Evolutionary conservation across 2,888 invertebrate genomes (phyloP).

Genomic region (Melinopterus prodromus): DNA sequence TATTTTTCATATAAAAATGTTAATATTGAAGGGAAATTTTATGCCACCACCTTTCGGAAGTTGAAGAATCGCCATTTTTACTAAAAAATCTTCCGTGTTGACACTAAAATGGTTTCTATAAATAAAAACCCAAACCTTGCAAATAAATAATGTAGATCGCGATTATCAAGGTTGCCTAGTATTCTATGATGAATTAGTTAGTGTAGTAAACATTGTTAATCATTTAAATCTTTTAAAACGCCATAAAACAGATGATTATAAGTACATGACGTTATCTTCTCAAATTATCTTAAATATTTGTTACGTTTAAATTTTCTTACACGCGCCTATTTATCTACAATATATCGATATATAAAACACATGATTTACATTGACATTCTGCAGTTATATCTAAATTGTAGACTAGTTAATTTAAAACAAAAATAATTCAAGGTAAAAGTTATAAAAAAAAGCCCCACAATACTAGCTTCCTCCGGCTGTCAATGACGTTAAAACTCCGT

Average conservation of each 20-base stretch:
- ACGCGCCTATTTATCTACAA: background rate
- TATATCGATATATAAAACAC: no score
- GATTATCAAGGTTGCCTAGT: background rate
- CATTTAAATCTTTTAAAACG: background rate
- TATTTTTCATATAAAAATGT: no score
- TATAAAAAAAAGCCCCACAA: background rate
- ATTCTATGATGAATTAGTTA: background rate
- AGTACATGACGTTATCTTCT: background rate
- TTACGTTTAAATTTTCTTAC: background rate
- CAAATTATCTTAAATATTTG: slow-evolving; percentile 4
- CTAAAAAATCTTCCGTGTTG: background rate
- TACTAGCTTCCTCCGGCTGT: background rate
- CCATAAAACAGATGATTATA: background rate
- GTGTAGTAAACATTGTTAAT: background rate
- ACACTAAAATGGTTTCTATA: background rate
- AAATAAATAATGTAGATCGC: background rate
- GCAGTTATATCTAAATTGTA: no score
- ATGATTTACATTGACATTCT: background rate
- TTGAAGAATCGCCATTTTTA: no score
- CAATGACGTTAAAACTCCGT: background rate
- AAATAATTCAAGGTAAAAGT: background rate
- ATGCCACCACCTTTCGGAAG: no score
- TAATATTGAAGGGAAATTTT: no score
- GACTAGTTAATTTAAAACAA: background rate
- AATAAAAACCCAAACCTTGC: background rate